Percentiles rank a stretch among this genome's conserved stretches.
phyloP scores from a whole-genome alignment of 2,113 vertebrate genomes.

The Silurus glanis region DNA sequence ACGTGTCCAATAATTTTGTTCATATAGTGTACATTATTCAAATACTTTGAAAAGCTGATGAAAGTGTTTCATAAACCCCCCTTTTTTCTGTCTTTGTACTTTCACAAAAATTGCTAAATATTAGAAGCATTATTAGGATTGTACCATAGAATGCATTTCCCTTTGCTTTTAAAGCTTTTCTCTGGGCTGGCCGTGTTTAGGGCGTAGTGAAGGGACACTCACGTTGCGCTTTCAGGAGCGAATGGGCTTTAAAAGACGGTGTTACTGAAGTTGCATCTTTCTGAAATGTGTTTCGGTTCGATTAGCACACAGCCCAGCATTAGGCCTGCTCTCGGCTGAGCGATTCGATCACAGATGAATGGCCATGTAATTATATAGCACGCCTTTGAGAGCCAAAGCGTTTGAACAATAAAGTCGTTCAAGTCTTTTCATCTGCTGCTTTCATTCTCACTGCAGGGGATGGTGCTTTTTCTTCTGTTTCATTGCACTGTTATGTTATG shows the following conservation, averaged over 20 bases:
- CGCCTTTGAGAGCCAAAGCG: background rate
- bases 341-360: constrained; percentile 30
- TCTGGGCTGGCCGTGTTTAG: background rate
- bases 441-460: background rate
- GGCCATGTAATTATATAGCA: constrained; percentile 36
- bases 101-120: background rate
- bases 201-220: background rate
- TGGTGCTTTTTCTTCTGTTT: background rate
- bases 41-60: background rate
- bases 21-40: too few species aligned
- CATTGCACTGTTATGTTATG: background rate
- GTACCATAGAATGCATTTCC: background rate
- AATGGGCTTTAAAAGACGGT: background rate
- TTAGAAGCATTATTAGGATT: background rate
- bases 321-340: constrained; percentile 23
- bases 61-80: background rate
- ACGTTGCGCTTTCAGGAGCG: background rate
- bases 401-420: background rate
- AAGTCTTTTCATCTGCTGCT: background rate
- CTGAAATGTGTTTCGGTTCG: constrained; percentile 46
- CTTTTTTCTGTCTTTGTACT: background rate
- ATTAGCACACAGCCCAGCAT: constrained; percentile 10
- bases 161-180: background rate
- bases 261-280: background rate
- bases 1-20: too few species aligned